Evolutionary conservation across 2,113 vertebrate species (phyloP), one percentile per base, ranked within the genome.

Genomic region (Colaptes auratus): DNA sequence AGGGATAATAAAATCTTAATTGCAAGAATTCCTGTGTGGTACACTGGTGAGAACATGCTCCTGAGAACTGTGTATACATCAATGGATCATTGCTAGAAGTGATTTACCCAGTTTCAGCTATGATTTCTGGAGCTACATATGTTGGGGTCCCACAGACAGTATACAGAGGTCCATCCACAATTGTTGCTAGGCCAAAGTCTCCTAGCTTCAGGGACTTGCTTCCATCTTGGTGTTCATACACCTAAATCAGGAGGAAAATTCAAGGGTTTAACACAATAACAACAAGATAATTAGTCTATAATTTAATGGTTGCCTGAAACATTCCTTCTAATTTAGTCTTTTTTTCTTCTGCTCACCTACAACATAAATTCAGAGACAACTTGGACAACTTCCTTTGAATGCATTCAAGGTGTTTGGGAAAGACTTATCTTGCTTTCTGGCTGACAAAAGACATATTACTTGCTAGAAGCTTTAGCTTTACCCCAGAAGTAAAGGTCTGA

Each of bases 91-190:
- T 42, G 33, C 14, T 42, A 74, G 15, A 87, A 86, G 50, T 6
- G 24, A 69, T 97, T 98, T 97, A 99, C 99, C 99, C 99, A 8
- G 98, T 98, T 97, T 99, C 99, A 71, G 99, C 98, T 3, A 99
- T 98, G 94, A 99, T 99, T 96, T 99, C 99, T 70, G 99, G 99
- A 90, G 99, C 99, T 93, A 99, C 99, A 35, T 99, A 99, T 36
- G 99, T 99, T 14, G 99, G 99, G 8, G 99, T 99, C 48, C 99
- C 99, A 95, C 99, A 99, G 69, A 99, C 98, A 9, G 98, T 99
- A 70, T 98, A 99, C 31, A 99, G 98, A 60, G 98, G 98, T 48
- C 99, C 99, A 18, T 99, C 99, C 27, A 99, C 99, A 48, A 99
- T 97, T 2, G 99, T 99, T 56, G 99, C 99, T 97, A 99, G 96